Evolutionary conservation across 2,797 vertebrate genomes (phyloP).

Genomic region (Bovichtus diacanthus): DNA sequence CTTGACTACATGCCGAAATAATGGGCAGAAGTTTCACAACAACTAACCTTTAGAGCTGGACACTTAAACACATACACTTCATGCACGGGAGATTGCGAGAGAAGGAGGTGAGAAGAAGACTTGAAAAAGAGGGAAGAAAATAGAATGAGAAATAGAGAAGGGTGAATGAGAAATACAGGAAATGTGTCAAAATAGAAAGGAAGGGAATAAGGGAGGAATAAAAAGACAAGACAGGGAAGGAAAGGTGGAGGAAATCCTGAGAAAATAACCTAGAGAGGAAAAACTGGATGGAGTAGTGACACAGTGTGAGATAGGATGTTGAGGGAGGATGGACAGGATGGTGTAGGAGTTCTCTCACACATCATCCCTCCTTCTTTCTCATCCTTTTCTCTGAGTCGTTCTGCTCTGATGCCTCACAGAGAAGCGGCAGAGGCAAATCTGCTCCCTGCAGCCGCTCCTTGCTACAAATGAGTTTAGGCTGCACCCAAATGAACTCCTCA

Average conservation of each 20-base stretch:
- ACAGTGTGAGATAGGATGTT: conserved; percentile 31
- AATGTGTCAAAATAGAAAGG: neutral
- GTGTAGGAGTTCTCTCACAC: conserved; percentile 28
- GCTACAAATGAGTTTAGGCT: conserved; percentile 77
- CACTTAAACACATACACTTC: conserved; percentile 33
- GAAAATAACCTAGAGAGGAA: conserved; percentile 30
- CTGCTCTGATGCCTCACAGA: conserved; percentile 79
- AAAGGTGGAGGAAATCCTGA: conserved; percentile 17
- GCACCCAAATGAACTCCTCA: conserved; percentile 78
- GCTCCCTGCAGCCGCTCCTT: conserved; percentile 73
- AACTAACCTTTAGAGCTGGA: conserved; percentile 42
- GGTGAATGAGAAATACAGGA: conserved; percentile 5
- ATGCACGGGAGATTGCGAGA: conserved; percentile 4
- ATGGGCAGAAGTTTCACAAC: conserved; percentile 50
- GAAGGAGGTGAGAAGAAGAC: neutral
- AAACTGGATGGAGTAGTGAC: conserved; percentile 32
- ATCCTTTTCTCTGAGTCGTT: conserved; percentile 73
- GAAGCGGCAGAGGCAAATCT: conserved; percentile 76
- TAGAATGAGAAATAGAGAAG: neutral
- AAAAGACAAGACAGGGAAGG: neutral
- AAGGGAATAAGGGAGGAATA: neutral
- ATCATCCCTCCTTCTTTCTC: conserved; percentile 52
- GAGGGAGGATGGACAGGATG: conserved; percentile 30
- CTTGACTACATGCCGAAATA: conserved; percentile 54
- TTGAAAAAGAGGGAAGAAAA: neutral